Percentiles rank a stretch among this genome's conserved stretches.
Conservation (phyloP, 92 coral and sea anemone species). For the Scolanthus callimorphus region DNA sequence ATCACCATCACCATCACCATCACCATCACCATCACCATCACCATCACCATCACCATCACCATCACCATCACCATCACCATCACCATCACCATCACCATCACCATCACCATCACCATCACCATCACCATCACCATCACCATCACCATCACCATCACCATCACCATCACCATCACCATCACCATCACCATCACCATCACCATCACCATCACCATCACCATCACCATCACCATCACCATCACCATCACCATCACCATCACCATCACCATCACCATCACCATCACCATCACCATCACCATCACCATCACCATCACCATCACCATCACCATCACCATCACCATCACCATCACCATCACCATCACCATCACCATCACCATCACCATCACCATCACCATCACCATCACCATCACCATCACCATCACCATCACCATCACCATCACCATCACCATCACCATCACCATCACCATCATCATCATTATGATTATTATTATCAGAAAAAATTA, state of each 20-base stretch:
- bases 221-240: conserved; percentile 1
- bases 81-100: not conserved
- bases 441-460: not conserved
- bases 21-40: conserved; percentile 1
- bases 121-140: not conserved
- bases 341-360: not conserved
- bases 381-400: conserved; percentile 1
- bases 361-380: conserved; percentile 1
- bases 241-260: conserved; percentile 1
- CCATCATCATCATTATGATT: not conserved
- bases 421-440: not conserved
- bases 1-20: not conserved
- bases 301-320: not conserved
- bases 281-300: conserved; percentile 1
- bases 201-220: not conserved
- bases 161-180: not conserved
- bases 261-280: conserved; percentile 1
- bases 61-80: not conserved
- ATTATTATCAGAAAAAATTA: not conserved
- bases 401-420: conserved; percentile 1
- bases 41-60: not conserved
- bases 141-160: not conserved
- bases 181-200: not conserved
- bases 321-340: not conserved
- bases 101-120: conserved; percentile 1